Percentiles rank a stretch among this genome's conserved stretches.
Conservation (phyloP, 1,140 invertebrate genomes). For the Stratiolaelaps scimitus region DNA sequence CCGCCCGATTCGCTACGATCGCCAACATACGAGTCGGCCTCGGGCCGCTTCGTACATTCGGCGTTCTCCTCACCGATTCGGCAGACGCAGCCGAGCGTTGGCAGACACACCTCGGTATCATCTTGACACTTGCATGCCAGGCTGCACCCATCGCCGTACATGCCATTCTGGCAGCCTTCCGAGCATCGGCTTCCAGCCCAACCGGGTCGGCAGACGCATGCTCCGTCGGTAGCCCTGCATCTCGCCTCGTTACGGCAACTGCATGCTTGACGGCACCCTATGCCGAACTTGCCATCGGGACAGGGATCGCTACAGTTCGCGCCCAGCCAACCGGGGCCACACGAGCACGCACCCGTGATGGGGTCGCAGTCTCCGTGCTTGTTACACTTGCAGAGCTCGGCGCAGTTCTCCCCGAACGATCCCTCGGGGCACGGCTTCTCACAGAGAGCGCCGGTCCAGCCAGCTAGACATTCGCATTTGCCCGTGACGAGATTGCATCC, state of each 20-base stretch:
- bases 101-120: slow-evolving; percentile 4
- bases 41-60: neutral
- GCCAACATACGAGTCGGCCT: neutral
- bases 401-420: slow-evolving; percentile 41
- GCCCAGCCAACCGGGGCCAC: slow-evolving; percentile 48
- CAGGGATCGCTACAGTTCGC: slow-evolving; percentile 58
- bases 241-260: slow-evolving; percentile 62
- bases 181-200: slow-evolving; percentile 69
- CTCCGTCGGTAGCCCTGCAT: slow-evolving; percentile 74
- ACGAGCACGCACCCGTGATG: slow-evolving; percentile 42
- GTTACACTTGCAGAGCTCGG: slow-evolving; percentile 41
- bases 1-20: neutral
- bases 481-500: slow-evolving; percentile 48
- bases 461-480: slow-evolving; percentile 46
- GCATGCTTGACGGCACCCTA: slow-evolving; percentile 66
- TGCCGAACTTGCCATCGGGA: slow-evolving; percentile 55
- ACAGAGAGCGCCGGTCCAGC: slow-evolving; percentile 40
- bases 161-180: slow-evolving; percentile 63
- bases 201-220: slow-evolving; percentile 72
- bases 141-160: slow-evolving; percentile 62
- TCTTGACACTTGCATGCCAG: neutral
- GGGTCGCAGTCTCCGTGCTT: slow-evolving; percentile 44
- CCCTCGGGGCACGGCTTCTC: slow-evolving; percentile 37
- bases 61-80: neutral
- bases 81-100: slow-evolving; percentile 8